Percentiles rank a stretch among this genome's conserved stretches.
These are phyloP conservation scores for Gyps fulvus DNA, from an alignment of 2,113 vertebrate species.

Conservation along the genomic window DNA sequence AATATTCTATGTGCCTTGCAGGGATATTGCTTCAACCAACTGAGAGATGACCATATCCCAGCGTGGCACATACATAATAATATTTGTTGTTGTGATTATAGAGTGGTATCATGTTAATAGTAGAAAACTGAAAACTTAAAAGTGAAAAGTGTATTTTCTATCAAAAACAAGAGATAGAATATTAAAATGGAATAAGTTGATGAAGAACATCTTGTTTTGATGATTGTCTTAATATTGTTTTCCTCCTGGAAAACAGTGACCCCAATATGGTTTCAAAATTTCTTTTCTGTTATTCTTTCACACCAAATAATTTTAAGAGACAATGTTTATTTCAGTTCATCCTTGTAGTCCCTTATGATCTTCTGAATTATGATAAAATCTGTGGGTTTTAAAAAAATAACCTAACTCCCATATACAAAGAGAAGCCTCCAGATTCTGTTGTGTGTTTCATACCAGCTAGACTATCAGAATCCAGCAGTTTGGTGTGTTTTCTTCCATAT, in stretches of 20 bases:
- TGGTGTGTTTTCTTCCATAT: neutral
- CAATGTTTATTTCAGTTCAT: neutral
- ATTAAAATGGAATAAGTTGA: neutral
- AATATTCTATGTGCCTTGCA: neutral
- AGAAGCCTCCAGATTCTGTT: neutral
- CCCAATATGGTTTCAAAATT: neutral
- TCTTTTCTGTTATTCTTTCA: neutral
- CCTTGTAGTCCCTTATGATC: neutral
- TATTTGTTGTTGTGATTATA: slow-evolving; percentile 9
- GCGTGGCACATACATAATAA: neutral
- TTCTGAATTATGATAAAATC: neutral
- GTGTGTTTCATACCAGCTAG: neutral
- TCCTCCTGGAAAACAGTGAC: neutral
- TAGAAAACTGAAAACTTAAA: neutral
- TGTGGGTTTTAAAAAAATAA: neutral
- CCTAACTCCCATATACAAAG: neutral
- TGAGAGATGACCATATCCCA: slow-evolving; percentile 22
- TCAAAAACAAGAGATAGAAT: neutral
- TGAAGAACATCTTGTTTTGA: neutral
- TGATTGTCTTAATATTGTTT: neutral
- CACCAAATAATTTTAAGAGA: neutral
- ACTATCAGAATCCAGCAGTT: neutral
- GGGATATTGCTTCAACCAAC: neutral
- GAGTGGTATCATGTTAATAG: neutral
- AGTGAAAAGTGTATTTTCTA: neutral